Base-by-base conservation (phyloP, 2,113 vertebrate genomes). In the Neotoma lepida region DNA sequence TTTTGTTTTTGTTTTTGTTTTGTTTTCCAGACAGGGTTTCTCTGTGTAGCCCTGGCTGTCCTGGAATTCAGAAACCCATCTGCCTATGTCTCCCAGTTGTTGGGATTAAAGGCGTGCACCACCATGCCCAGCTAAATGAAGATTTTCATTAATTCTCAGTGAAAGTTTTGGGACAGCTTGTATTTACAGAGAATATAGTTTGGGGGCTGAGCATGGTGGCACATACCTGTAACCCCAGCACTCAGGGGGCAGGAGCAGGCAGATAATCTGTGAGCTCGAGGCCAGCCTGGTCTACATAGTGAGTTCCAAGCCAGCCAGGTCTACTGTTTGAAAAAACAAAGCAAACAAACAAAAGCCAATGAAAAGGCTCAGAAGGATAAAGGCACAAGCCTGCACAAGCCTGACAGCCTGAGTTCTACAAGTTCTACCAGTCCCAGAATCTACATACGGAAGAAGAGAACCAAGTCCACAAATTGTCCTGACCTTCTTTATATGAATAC, bases 71-170 rank as follows among this genome's bases (percentile, higher is more conserved):
- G 74, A 74, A 39, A 49, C 30, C 26, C 7, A 33, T 30, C 30
- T 78, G 76, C 17, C 15, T 78, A 30, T 77, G 26, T 20, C 74
- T 49, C 44, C 64, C 46, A 78, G 46, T 78, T 78, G 30, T 17
- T 51, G 30, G 28, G 30, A 51, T 78, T 78, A 51, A 35, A 76
- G 17, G 76, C 0, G 1, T 18, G 46, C 4, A 2, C 46, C 28
- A 78, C 44, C 24, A 77, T 49, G 28, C 44, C 30, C 18, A 81
- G 6, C 3, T 64, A 86, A 84, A n/a, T 85, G 56, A 73, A 92
- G 6, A 71, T 63, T 96, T 63, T 88, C 51, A 91, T 86, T 70
- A 46, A 92, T 78, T 95, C 63, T 35, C 2, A 78, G 9, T 94
- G 51, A 78, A 88, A 88, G 41, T 90, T 91, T 94, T 49, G 14